Evolutionary conservation across 1,140 invertebrate genomes (phyloP), one percentile per base, ranked within the genome.

Genomic region (Drosophila saltans): DNA sequence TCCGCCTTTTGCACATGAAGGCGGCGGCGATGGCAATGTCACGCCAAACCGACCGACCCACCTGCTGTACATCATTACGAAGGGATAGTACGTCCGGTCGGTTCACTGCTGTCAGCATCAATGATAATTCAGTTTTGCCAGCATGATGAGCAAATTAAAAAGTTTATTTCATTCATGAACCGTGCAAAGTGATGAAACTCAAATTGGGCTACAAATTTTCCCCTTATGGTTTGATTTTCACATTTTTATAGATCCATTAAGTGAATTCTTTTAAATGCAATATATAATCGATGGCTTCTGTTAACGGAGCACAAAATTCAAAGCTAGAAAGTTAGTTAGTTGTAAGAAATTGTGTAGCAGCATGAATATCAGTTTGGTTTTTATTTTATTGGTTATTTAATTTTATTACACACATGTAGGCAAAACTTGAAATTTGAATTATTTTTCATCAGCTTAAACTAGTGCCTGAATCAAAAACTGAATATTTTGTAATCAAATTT

Each of bases 101-200:
- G 45, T 52, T 11, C 9, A 21, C 21, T 10, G 45, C 45, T 52
- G 74, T 62, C 67, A 66, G 66, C 55, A 70, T 74, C 57, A 66
- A 71, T 75, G 75, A 81, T 80, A 73, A 80, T 84, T 80, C 70
- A 84, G 41, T 77, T 75, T 83, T 78, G 36, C 43, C 45, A 58
- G 30, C 74, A 80, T 84, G 71, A 85, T 69, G 69, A 66, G 39
- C 67, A 84, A 83, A 80, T 80, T 84, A 73, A 58, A 73, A 80
- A 80, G 69, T 79, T 83, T 82, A 59, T 66, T 73, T 65, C 45
- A 68, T 57, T 69, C 75, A 45, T 64, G 66, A 69, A 48, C 56
- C 67, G 36, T 43, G 61, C 56, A 70, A 76, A 52, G 24, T 26
- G 45, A 52, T 52, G 45, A 52, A 26, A 24, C 45, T 52, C 45